Conservation (phyloP, 2,888 invertebrate species). For the Vannuccia rotundouncinata region DNA sequence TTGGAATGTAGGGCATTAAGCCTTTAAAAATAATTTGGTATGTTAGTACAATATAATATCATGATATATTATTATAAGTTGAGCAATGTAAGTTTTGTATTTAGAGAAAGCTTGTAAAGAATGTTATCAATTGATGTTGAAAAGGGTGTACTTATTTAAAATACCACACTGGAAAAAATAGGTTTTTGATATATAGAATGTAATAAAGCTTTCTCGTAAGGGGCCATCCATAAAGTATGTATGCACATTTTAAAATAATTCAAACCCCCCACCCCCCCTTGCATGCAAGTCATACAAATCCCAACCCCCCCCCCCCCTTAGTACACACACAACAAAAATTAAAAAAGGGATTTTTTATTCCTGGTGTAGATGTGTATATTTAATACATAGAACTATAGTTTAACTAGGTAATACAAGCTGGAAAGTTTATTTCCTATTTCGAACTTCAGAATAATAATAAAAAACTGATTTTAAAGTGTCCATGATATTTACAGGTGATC, state of each 20-base stretch:
- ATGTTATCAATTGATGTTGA: no score
- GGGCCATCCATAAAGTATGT: constrained; percentile 23
- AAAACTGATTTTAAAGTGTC: constrained; percentile 26
- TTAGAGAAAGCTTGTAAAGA: no score
- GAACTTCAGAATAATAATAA: constrained; percentile 26
- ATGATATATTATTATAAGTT: no score
- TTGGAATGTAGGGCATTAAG: no score
- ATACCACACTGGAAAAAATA: no score
- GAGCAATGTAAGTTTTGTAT: no score
- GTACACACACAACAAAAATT: constrained; percentile 6
- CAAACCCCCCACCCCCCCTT: neutral
- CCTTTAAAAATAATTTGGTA: no score
- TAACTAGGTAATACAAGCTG: constrained; percentile 24
- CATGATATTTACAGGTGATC: constrained; percentile 23
- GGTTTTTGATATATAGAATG: no score
- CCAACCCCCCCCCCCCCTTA: constrained; percentile 15
- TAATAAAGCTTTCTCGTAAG: no score
- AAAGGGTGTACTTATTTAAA: no score
- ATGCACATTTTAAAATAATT: constrained; percentile 21
- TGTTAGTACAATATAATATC: no score
- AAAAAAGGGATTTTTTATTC: constrained; percentile 23
- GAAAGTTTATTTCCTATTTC: constrained; percentile 23
- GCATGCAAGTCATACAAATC: constrained; percentile 1
- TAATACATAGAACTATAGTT: constrained; percentile 23
- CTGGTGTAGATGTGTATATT: constrained; percentile 26